Evolutionary conservation across 2,113 vertebrate genomes (phyloP), one percentile per base, ranked within the genome.

Genomic region (Anguilla rostrata): DNA sequence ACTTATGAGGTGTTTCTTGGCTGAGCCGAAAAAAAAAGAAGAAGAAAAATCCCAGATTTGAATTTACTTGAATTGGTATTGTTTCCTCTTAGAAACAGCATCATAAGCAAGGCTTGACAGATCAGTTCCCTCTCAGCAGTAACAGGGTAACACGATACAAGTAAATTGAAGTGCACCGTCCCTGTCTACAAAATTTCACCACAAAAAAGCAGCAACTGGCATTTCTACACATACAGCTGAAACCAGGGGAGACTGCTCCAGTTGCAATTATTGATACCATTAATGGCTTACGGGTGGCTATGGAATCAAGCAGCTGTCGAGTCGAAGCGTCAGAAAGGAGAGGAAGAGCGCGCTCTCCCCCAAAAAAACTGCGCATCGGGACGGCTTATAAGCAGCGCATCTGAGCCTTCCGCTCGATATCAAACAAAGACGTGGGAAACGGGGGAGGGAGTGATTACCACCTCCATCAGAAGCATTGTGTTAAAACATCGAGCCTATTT

Each of bases 361-460:
- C 97, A 98, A 97, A 95, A 18, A 97, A 95, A 34, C 75, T 14
- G 26, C 96, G 96, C 95, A 96, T 97, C 96, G 94, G 95, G 95
- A 97, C 97, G 97, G 97, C 98, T 97, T 97, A 34, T 34, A 34
- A 12, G 96, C 96, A 96, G 97, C 99, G 98, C 98, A 98, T 98
- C 98, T 99, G 98, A 96, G 94, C 95, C 97, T 96, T 93, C 93
- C 94, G 96, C 96, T 95, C 97, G 97, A 97, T 89, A 96, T 91
- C 94, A 97, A 97, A 98, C 97, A 99, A 98, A 99, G 96, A 96
- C 95, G 96, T 95, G 85, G 94, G 93, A 96, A 95, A 96, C 95
- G 85, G 94, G 93, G 94, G 93, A 93, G 90, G 94, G 90, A 92
- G 93, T 93, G 93, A 95, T 95, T 95, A 94, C 93, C 93, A 94